These are phyloP conservation scores for Calosoma granatense DNA, from an alignment of 1,140 invertebrate species.

Conservation along the genomic window DNA sequence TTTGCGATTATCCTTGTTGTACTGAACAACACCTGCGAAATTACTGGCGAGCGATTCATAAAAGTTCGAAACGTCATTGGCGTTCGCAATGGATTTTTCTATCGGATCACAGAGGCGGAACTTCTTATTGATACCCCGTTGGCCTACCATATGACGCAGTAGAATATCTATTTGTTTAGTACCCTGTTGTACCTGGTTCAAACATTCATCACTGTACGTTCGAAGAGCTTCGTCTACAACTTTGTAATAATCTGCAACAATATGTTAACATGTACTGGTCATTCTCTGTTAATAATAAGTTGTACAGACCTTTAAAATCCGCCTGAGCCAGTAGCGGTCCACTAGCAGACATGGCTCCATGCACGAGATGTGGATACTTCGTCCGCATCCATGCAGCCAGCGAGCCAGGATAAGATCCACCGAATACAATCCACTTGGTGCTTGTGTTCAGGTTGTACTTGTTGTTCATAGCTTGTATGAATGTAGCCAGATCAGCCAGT, in stretches of 20 bases:
- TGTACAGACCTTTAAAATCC: constrained; percentile 63
- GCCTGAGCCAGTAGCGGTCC: constrained; percentile 74
- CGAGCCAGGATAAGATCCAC: constrained; percentile 86
- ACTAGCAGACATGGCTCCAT: constrained; percentile 78
- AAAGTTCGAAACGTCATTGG: constrained; percentile 70
- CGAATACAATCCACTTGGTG: constrained; percentile 86
- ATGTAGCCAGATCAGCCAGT: constrained; percentile 74
- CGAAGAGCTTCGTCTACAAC: constrained; percentile 60
- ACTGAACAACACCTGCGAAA: constrained; percentile 82
- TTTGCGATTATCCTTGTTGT: constrained; percentile 85
- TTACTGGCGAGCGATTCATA: constrained; percentile 72
- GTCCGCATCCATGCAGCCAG: constrained; percentile 80
- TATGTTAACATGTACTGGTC: background rate
- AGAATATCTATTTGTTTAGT: constrained; percentile 54
- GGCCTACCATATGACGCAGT: constrained; percentile 47
- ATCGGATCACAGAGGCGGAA: constrained; percentile 72
- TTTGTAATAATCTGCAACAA: constrained; percentile 59
- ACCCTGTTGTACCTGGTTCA: constrained; percentile 49
- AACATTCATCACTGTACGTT: constrained; percentile 51
- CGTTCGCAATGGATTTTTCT: constrained; percentile 46
- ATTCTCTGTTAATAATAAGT: background rate
- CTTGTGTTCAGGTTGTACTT: constrained; percentile 47
- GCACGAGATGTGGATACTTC: constrained; percentile 83
- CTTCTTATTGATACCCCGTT: constrained; percentile 48
- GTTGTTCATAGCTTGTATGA: constrained; percentile 58